Conservation (phyloP, 2,797 vertebrate species). For the Sebastes umbrosus region DNA sequence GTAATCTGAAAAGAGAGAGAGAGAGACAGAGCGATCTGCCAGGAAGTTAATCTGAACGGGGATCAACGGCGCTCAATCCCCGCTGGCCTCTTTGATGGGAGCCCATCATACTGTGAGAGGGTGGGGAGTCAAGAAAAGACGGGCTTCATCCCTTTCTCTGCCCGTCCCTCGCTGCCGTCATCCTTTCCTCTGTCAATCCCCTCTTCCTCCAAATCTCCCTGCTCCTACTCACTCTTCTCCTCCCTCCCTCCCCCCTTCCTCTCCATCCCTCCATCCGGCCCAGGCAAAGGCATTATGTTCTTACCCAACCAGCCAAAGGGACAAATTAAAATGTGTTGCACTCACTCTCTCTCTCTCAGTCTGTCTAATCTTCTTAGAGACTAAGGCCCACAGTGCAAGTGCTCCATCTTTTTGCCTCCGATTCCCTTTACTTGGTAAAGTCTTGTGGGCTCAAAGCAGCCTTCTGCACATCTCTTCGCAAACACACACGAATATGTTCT, state of each 20-base stretch:
- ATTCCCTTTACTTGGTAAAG: slow-evolving; percentile 83
- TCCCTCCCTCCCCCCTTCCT: slow-evolving; percentile 18
- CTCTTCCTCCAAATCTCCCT: slow-evolving; percentile 63
- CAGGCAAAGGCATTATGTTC: slow-evolving; percentile 80
- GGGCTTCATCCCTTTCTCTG: slow-evolving; percentile 53
- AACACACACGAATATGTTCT: slow-evolving; percentile 68
- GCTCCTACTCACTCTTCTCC: slow-evolving; percentile 44
- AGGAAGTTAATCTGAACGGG: slow-evolving; percentile 74
- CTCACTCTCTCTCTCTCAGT: slow-evolving; percentile 71
- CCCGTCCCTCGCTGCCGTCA: slow-evolving; percentile 40
- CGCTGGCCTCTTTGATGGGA: slow-evolving; percentile 76
- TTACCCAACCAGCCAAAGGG: slow-evolving; percentile 83
- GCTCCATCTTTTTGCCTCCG: slow-evolving; percentile 73
- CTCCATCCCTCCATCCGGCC: slow-evolving; percentile 60
- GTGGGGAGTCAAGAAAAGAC: slow-evolving; percentile 61
- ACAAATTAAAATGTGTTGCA: slow-evolving; percentile 85
- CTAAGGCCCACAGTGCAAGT: slow-evolving; percentile 80
- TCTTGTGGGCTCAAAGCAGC: slow-evolving; percentile 73
- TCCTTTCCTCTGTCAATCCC: slow-evolving; percentile 67
- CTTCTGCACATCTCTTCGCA: slow-evolving; percentile 16
- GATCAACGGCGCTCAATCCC: slow-evolving; percentile 73
- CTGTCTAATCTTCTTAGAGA: slow-evolving; percentile 90
- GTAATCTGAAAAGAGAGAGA: slow-evolving; percentile 63
- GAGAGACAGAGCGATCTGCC: slow-evolving; percentile 43
- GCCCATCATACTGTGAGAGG: slow-evolving; percentile 55